Percentiles rank a stretch among this genome's conserved stretches.
These are phyloP conservation scores for Musca vetustissima DNA, from an alignment of 1,140 invertebrate species.

Conservation along the genomic window DNA sequence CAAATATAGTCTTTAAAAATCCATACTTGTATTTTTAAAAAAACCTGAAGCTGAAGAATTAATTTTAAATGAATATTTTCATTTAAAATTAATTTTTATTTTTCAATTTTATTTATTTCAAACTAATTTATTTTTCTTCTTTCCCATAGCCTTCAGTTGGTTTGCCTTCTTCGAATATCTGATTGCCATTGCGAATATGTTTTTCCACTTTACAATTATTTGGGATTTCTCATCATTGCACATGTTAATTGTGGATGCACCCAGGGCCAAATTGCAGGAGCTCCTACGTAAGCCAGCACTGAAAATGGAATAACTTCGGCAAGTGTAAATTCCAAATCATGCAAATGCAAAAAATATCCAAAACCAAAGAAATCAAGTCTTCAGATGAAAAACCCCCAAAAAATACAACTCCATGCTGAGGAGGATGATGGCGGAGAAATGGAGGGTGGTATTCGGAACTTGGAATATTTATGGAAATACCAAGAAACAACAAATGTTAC, in stretches of 20 bases:
- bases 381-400: conserved; percentile 5
- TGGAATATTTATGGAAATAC: not conserved
- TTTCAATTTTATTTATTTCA: conserved; percentile 20
- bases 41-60: too few species aligned
- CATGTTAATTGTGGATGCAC: conserved; percentile 69
- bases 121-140: conserved; percentile 32
- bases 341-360: not conserved
- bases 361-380: not conserved
- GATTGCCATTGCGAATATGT: conserved; percentile 87
- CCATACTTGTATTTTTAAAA: too few species aligned
- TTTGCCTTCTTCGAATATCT: conserved; percentile 91
- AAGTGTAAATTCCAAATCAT: not conserved
- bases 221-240: conserved; percentile 82
- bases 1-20: too few species aligned
- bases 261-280: conserved; percentile 42
- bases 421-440: too few species aligned
- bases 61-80: too few species aligned
- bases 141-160: conserved; percentile 83
- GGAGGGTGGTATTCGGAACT: not conserved
- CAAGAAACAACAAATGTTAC: conserved; percentile 6
- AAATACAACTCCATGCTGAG: too few species aligned
- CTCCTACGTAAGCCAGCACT: conserved; percentile 29
- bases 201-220: conserved; percentile 84
- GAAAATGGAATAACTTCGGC: conserved; percentile 22
- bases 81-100: too few species aligned